Evolutionary conservation across 2,888 invertebrate species (phyloP), one percentile per base, ranked within the genome.

Genomic region (Eilema caniola): DNA sequence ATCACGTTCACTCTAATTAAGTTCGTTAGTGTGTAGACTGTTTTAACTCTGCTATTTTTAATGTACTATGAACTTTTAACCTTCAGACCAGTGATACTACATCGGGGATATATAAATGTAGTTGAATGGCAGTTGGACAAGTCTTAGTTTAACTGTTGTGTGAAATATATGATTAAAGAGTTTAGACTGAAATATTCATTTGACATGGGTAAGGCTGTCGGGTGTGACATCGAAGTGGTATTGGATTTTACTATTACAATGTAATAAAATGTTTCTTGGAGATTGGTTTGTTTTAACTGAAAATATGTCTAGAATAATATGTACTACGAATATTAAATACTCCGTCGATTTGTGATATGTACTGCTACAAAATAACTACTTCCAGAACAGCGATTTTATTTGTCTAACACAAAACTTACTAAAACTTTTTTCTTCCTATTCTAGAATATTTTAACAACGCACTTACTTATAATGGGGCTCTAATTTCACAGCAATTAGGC

Each of bases 1-100:
- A 31, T 60, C 69, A 69, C 68, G 57, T 59, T 16, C 28, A 14
- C 60, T 59, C 3, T 65, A 53, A 47, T 47, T 57, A 25, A n/a
- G 62, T 68, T 62, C 60, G 24, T 65, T 60, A 31, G 28, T 37
- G 60, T 65, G 64, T 69, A 69, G 65, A 65, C 62, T 28, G 61
- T 66, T 70, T 62, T 62, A 62, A 37, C 62, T 66, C 33, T 33
- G 53, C 53, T 66, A 70, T 62, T 70, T 69, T 70, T 62, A 70
- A 61, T 61, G 62, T 25, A 61, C 69, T 67, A n/a, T 61, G 71
- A 62, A 62, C 56, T 66, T 65, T 68, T 47, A 65, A 68, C 65
- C 62, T 53, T 56, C 60, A 65, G 57, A 57, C 61, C 37, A 56
- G 47, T 67, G 60, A 59, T 47, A 66, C 24, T 64, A 41, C 47